Conservation (phyloP, 2,888 invertebrate species). For the Drosophila maculinotata region DNA sequence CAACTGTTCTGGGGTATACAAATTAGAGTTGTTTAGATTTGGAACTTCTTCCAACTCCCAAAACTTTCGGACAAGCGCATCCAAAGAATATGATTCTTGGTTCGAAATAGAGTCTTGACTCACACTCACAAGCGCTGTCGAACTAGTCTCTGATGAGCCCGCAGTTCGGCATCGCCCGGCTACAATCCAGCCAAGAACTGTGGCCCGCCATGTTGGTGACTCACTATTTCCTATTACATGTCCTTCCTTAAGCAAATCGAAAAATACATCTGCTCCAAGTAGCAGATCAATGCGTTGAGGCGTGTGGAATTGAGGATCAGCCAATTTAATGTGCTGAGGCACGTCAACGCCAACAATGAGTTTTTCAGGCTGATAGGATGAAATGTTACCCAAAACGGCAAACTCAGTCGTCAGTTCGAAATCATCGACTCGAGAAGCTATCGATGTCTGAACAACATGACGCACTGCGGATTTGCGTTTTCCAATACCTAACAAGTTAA, state of each 20-base stretch:
- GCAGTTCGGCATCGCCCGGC: too few relatives aligned
- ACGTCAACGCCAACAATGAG: too few relatives aligned
- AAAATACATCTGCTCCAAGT: conserved; percentile 2
- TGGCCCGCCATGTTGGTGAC: neutral
- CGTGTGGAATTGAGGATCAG: neutral
- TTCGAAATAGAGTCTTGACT: too few relatives aligned
- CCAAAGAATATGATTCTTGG: too few relatives aligned
- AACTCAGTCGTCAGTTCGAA: neutral
- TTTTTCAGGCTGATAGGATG: conserved; percentile 1
- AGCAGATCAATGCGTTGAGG: conserved; percentile 2
- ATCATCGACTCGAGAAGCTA: neutral
- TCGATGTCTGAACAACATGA: neutral
- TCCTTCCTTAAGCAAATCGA: conserved; percentile 4
- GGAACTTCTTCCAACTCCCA: conserved; percentile 1
- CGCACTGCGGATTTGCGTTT: neutral
- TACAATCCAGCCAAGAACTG: too few relatives aligned
- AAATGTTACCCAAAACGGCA: neutral
- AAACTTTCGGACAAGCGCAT: neutral
- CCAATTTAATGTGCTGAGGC: conserved; percentile 2
- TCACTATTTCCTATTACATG: too few relatives aligned
- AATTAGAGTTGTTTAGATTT: neutral
- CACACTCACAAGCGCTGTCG: too few relatives aligned
- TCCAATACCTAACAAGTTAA: neutral
- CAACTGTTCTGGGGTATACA: too few relatives aligned
- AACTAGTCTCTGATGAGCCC: too few relatives aligned